These are phyloP conservation scores for Apostichopus parvimensis DNA, from an alignment of 35 echinoderm and acorn worm genomes.

Conservation along the genomic window DNA sequence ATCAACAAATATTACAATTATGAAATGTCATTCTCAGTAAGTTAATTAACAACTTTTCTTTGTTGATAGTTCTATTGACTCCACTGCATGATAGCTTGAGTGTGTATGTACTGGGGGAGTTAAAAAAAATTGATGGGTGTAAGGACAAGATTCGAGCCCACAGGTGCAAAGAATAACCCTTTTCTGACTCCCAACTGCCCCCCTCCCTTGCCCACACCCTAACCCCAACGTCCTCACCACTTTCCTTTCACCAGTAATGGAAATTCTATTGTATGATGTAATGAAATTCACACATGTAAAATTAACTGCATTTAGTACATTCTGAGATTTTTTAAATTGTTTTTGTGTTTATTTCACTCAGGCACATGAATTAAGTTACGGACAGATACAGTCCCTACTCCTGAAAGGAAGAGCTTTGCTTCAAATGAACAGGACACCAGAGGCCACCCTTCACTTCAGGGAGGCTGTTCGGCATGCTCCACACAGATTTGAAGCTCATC, in stretches of 20 bases:
- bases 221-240: neutral
- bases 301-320: no score
- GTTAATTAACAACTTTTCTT: no score
- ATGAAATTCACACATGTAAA: no score
- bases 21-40: no score
- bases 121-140: neutral
- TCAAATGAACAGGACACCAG: slow-evolving; percentile 81
- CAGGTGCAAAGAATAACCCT: neutral
- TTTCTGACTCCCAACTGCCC: neutral
- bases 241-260: no score
- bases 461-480: slow-evolving; percentile 91
- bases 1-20: no score
- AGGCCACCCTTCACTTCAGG: slow-evolving; percentile 93
- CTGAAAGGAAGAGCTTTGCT: slow-evolving; percentile 86
- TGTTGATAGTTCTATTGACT: no score
- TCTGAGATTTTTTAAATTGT: no score
- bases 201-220: neutral
- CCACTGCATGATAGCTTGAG: no score
- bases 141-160: no score
- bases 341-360: slow-evolving; percentile 19
- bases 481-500: slow-evolving; percentile 90
- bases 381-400: slow-evolving; percentile 78
- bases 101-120: neutral
- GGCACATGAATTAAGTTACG: slow-evolving; percentile 76
- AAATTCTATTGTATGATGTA: neutral